phyloP scores from a whole-genome alignment of 2,113 vertebrate genomes.

The Rhadina sibilatrix region DNA sequence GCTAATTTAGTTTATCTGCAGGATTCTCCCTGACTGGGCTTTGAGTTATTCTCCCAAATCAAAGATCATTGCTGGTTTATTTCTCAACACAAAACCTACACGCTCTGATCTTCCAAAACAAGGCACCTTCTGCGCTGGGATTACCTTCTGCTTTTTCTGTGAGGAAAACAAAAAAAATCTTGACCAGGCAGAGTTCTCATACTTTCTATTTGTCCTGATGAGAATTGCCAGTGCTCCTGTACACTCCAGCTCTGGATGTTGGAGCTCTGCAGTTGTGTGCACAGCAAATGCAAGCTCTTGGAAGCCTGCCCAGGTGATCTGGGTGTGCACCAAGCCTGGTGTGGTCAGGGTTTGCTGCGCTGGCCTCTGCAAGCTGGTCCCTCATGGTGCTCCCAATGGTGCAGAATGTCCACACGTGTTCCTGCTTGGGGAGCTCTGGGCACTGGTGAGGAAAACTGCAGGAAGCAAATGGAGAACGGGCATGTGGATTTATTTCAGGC shows the following conservation, averaged over 20 bases:
- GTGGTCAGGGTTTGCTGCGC: background rate
- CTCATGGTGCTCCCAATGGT: background rate
- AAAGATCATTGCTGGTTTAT: background rate
- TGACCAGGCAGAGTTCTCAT: background rate
- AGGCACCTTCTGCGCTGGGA: background rate
- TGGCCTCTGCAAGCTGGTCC: background rate
- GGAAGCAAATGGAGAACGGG: background rate
- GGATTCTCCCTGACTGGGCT: background rate
- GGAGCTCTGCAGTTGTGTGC: background rate
- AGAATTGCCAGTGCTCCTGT: background rate
- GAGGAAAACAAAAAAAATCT: background rate
- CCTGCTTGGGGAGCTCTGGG: background rate
- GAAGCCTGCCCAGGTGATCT: background rate
- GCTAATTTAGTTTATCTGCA: slow-evolving; percentile 1
- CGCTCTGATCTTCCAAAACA: background rate
- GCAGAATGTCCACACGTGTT: background rate
- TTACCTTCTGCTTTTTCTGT: background rate
- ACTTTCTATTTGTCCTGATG: background rate
- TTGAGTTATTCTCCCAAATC: background rate
- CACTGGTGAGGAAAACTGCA: background rate
- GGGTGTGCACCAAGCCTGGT: background rate
- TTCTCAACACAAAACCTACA: background rate
- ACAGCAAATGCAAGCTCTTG: background rate
- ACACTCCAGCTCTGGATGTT: background rate
- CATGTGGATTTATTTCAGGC: background rate